phyloP scores from a whole-genome alignment of 2,113 vertebrate genomes.

The Chrysochloris asiatica region DNA sequence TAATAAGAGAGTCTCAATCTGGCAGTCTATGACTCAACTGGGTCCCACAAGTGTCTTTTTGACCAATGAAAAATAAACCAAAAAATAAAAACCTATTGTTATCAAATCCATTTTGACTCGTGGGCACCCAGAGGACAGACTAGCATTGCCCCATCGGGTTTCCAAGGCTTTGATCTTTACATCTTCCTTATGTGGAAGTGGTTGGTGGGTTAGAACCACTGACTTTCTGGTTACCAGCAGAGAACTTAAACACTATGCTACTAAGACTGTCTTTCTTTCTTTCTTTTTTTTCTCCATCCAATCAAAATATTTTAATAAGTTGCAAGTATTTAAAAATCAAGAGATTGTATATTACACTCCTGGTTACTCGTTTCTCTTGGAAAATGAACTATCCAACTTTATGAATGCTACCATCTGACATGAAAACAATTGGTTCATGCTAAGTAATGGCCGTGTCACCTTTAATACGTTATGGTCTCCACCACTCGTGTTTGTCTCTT shows the following conservation, averaged over 20 bases:
- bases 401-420: background rate
- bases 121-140: background rate
- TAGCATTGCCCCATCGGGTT: background rate
- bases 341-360: background rate
- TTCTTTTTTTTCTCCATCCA: background rate
- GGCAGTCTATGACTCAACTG: background rate
- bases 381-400: background rate
- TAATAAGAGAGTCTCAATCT: background rate
- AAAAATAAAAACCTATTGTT: too few species aligned
- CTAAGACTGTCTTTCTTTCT: too few species aligned
- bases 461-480: background rate
- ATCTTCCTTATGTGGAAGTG: background rate
- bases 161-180: background rate
- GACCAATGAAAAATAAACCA: background rate
- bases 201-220: too few species aligned
- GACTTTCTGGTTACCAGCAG: too few species aligned
- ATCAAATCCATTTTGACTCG: too few species aligned
- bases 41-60: background rate
- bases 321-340: background rate
- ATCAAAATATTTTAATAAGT: background rate
- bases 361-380: background rate
- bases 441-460: background rate
- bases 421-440: background rate
- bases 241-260: background rate
- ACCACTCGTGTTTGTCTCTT: background rate